Base-by-base conservation (phyloP, 2,113 vertebrate genomes). In the Athene noctua region DNA sequence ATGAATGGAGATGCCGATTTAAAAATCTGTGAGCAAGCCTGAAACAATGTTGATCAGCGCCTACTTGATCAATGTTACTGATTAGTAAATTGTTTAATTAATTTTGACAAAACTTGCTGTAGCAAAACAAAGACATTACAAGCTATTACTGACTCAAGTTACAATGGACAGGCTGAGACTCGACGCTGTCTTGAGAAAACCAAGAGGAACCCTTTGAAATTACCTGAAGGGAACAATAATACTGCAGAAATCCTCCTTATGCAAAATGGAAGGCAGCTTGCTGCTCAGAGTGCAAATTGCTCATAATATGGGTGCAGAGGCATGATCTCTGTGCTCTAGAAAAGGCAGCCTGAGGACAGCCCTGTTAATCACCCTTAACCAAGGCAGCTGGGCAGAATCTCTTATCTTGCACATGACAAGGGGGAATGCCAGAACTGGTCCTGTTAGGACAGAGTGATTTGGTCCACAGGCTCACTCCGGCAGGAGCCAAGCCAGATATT, bases 221-320 rank as follows among this genome's bases (percentile, higher is more conserved):
- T 21, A 71, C 16, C 38, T 52, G 18, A 91, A 79, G 29, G 30
- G 13, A 22, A 8, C 47, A 86, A 27, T 9, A 94, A 72, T 8
- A 27, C 14, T 27, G 40, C 73, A 81, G 65, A 75, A 91, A 65
- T 29, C 57, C 23, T 61, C 42, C 74, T 78, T 55, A 59, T 3
- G 17, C 47, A 71, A 47, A 95, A 32, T 14, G 17, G 38, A 80
- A 71, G 55, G 44, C 80, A 91, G 54, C 25, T 83, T 3, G 1
- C 61, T 36, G 40, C 58, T 80, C 65, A 26, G 75, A 74, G 52
- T 8, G 4, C 72, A 40, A 36, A 61, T 12, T 13, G 2, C 21
- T 80, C 29, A 7, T 0, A 0, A 25, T 42, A n/a, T 0, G 0
- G 40, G 30, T 54, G 27, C 40, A 86, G n/a, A 70, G 49, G 42